phyloP scores from a whole-genome alignment of 2,797 vertebrate genomes.

The Nyctalus aviator region DNA sequence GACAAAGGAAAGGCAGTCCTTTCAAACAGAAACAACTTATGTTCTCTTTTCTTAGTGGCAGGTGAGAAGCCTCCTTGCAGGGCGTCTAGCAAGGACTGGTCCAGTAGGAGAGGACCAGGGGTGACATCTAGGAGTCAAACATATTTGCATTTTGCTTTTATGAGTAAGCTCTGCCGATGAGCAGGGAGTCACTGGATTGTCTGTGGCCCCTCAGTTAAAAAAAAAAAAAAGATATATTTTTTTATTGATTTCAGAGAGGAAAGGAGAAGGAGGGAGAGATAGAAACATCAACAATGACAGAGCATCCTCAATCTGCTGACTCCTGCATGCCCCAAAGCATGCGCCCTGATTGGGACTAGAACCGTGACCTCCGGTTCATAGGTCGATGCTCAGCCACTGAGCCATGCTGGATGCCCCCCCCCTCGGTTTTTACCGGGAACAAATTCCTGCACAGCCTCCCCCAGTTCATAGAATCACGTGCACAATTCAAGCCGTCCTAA shows the following conservation, averaged over 20 bases:
- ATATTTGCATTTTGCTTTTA: background rate
- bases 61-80: background rate
- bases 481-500: background rate
- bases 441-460: background rate
- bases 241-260: no score
- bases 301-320: no score
- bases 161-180: background rate
- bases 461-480: background rate
- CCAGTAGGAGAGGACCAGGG: background rate
- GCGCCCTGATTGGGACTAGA: no score
- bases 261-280: no score
- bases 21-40: background rate
- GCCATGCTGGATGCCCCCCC: no score
- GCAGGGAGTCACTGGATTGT: background rate
- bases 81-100: background rate
- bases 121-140: background rate
- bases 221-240: no score
- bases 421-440: background rate
- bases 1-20: background rate
- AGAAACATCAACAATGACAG: no score
- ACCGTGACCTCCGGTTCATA: fast-evolving
- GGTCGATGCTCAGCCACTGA: no score
- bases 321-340: no score
- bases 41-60: background rate
- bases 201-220: background rate